Evolutionary conservation across 2,888 invertebrate species (phyloP), one percentile per base, ranked within the genome.

Genomic region (Leucophenga maculata): DNA sequence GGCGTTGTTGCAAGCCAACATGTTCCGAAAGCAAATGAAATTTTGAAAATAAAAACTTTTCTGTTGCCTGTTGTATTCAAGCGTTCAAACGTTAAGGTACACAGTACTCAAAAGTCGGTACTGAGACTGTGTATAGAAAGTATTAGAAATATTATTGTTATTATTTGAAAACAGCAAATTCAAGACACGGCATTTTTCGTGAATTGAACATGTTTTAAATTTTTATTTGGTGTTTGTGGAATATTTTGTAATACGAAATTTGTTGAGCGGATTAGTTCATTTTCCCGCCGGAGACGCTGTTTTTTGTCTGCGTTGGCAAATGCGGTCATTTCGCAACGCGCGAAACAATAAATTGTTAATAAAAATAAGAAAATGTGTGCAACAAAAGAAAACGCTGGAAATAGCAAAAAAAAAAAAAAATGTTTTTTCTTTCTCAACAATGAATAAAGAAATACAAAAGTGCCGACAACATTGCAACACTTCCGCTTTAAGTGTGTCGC

Each of bases 1-100:
- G 13, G 22, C 22, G n/a, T n/a, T n/a, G n/a, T n/a, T n/a, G n/a
- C n/a, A n/a, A 6, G 52, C 22, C 22, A 32, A 26, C 50, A 67
- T 16, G 44, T 8, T 16, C 16, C 4, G 54, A 22, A 13, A 16
- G 32, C n/a, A n/a, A 59, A 26, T 26, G 26, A 26, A 26, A 26
- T 26, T 39, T 39, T 11, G 1, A 39, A 39, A 11, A 39, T 11
- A 39, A 8, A 11, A 39, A 13, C 44, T 20, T 62, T 13, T n/a
- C 22, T 9, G 26, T 48, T 64, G 52, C 4, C 39, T 60, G 83
- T 83, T 82, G 77, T 78, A 74, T 79, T 77, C 77, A 80, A 83
- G 77, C 77, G 73, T 76, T 71, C 77, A 76, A 72, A 78, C 77
- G 74, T 77, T 79, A 77, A 79, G 85, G 83, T 84, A 79, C 60